These are phyloP conservation scores for Dromas ardeola DNA, from an alignment of 2,113 vertebrate species.

Conservation along the genomic window DNA sequence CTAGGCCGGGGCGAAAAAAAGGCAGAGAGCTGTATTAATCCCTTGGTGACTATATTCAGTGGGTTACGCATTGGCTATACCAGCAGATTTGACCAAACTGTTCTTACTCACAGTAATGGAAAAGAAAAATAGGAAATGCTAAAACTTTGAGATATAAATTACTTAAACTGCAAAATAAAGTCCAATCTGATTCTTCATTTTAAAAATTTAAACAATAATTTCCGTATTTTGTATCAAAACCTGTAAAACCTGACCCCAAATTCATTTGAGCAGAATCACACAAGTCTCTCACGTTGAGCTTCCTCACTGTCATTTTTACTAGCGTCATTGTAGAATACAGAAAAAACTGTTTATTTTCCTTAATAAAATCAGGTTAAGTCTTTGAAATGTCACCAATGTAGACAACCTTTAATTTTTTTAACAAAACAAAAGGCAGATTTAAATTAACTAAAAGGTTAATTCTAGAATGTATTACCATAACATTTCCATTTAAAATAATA, in stretches of 20 bases:
- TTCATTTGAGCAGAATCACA: neutral
- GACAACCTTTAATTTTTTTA: slow-evolving; percentile 38
- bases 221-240: neutral
- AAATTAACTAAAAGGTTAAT: slow-evolving; percentile 49
- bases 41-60: neutral
- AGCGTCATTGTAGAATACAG: neutral
- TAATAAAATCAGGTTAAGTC: neutral
- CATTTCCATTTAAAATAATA: slow-evolving; percentile 33
- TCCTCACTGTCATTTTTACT: neutral
- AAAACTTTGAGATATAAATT: neutral
- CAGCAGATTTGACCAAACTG: neutral
- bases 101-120: neutral
- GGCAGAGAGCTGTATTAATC: neutral
- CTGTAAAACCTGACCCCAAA: neutral
- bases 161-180: neutral
- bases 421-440: slow-evolving; percentile 11
- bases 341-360: neutral
- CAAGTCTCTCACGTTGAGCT: neutral
- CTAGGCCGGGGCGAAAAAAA: neutral
- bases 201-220: neutral
- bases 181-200: neutral
- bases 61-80: neutral
- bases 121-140: neutral
- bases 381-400: slow-evolving; percentile 21
- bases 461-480: slow-evolving; percentile 44